These are phyloP conservation scores for Psephotus haematonotus DNA, from an alignment of 2,113 vertebrate genomes.

Conservation along the genomic window DNA sequence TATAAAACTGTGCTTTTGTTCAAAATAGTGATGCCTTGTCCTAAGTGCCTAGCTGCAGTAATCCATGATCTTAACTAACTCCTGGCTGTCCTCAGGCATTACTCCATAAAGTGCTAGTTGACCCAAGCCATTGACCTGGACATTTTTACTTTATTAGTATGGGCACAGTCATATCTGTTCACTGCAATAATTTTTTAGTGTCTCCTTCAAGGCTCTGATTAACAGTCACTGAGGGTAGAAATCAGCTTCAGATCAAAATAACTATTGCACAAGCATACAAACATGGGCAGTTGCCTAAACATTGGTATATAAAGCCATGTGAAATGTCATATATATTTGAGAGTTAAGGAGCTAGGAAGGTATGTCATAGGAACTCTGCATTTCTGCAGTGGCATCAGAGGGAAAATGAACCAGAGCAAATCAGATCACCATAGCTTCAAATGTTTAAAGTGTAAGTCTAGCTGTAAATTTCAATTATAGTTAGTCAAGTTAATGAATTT, in stretches of 20 bases:
- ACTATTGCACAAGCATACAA: neutral
- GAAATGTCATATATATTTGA: neutral
- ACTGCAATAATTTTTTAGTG: neutral
- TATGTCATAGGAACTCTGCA: neutral
- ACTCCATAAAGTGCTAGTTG: neutral
- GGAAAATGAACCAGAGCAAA: neutral
- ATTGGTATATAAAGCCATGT: neutral
- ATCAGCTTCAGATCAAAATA: neutral
- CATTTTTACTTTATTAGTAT: constrained; percentile 11
- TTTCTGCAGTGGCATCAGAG: neutral
- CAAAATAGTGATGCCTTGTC: neutral
- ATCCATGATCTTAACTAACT: neutral
- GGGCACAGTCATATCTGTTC: neutral
- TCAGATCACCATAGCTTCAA: neutral
- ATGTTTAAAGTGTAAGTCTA: neutral
- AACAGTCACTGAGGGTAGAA: neutral
- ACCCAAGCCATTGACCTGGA: neutral
- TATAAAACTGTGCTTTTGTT: neutral
- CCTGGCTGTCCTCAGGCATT: neutral
- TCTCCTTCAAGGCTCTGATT: neutral
- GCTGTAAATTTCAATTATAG: neutral
- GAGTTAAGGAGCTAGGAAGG: neutral
- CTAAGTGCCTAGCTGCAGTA: neutral
- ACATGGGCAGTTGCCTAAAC: neutral
- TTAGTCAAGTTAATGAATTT: neutral